Conservation (phyloP, 37 sponge, comb jelly and placozoan species). For the Cliona cf. orientalis region DNA sequence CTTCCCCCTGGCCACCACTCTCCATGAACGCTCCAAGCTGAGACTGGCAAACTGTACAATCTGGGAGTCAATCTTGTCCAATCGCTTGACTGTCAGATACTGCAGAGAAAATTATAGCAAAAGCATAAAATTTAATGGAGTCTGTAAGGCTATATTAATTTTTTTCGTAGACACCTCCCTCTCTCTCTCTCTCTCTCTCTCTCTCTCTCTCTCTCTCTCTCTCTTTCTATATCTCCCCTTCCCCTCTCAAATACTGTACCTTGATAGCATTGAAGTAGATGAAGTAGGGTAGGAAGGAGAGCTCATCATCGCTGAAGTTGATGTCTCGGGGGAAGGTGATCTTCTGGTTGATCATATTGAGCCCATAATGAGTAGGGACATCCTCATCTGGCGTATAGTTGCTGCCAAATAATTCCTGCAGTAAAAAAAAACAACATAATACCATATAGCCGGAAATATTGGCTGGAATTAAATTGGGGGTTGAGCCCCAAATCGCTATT, state of each 20-base stretch:
- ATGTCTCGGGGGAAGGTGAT: conserved; percentile 76
- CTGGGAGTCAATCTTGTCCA: neutral
- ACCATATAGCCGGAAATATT: too few relatives aligned
- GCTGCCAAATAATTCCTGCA: conserved; percentile 54
- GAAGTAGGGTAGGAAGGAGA: conserved; percentile 85
- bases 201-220: neutral
- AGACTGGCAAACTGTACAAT: conserved; percentile 4
- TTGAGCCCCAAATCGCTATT: too few relatives aligned
- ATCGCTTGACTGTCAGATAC: neutral
- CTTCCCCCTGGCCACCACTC: conserved; percentile 35
- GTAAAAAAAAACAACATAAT: too few relatives aligned
- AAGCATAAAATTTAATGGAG: neutral
- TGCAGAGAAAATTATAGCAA: neutral
- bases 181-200: neutral
- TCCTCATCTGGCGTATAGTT: conserved; percentile 30
- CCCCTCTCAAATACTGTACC: conserved; percentile 19
- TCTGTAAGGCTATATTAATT: neutral
- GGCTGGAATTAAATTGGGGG: too few relatives aligned
- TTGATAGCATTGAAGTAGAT: conserved; percentile 68
- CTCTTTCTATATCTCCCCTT: neutral
- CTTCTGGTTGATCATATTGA: conserved; percentile 86
- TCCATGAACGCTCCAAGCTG: conserved; percentile 72
- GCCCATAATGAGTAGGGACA: conserved; percentile 67
- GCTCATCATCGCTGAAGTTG: conserved; percentile 86
- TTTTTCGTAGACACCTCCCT: neutral